A percentile compares a stretch with the other conserved stretches of the same genome.
Evolutionary conservation across 2,888 invertebrate species (phyloP).

Genomic region (Esperia sulphurella): DNA sequence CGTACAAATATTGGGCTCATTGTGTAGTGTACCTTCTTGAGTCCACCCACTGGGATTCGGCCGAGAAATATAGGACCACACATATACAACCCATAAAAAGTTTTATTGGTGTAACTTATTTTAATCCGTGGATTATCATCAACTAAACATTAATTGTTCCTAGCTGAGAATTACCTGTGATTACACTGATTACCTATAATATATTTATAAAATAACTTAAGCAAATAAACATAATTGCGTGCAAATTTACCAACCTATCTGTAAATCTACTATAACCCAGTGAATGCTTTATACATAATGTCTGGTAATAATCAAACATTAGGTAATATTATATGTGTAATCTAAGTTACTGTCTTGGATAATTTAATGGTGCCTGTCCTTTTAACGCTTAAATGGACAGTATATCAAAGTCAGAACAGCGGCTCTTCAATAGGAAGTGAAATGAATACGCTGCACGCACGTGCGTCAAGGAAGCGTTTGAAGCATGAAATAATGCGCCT

Average conservation of each 20-base stretch:
- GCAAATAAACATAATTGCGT: too few relatives aligned
- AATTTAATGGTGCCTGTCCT: slow-evolving; percentile 44
- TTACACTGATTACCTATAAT: not conserved
- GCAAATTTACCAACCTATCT: too few relatives aligned
- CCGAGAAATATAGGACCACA: too few relatives aligned
- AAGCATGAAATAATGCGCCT: not conserved
- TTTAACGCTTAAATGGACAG: slow-evolving; percentile 49
- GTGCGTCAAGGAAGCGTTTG: slow-evolving; percentile 41
- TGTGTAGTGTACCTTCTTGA: too few relatives aligned
- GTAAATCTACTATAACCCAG: not conserved
- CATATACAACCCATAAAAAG: not conserved
- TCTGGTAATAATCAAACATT: slow-evolving; percentile 35
- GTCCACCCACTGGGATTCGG: too few relatives aligned
- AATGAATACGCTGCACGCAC: slow-evolving; percentile 42
- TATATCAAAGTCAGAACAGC: slow-evolving; percentile 52
- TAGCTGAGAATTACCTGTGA: not conserved
- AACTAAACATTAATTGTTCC: not conserved
- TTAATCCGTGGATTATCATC: not conserved
- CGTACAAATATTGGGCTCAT: too few relatives aligned
- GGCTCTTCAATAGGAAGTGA: slow-evolving; percentile 52
- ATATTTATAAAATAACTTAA: not conserved
- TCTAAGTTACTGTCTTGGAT: slow-evolving; percentile 26
- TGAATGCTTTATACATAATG: slow-evolving; percentile 14
- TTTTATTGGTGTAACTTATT: not conserved
- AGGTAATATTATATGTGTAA: slow-evolving; percentile 32